Conservation (phyloP, 1,140 invertebrate species). For the Drosophila subpulchrella region DNA sequence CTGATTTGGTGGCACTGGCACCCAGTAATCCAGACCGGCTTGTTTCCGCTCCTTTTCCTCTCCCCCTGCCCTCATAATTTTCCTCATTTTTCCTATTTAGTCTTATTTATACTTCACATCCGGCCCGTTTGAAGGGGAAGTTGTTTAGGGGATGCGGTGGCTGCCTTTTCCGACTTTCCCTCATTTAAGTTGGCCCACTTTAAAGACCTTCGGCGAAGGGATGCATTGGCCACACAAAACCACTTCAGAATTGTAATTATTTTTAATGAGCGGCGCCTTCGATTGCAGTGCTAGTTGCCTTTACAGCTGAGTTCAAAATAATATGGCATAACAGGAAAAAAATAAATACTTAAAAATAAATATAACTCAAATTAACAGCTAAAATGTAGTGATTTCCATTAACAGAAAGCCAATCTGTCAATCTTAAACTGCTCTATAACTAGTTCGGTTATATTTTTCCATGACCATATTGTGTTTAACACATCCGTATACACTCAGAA, state of each 20-base stretch:
- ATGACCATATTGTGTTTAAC: not conserved
- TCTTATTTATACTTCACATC: slow-evolving; percentile 67
- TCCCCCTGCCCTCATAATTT: slow-evolving; percentile 41
- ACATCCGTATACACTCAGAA: not conserved
- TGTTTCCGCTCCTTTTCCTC: slow-evolving; percentile 20
- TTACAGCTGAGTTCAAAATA: not conserved
- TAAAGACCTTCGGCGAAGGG: slow-evolving; percentile 17
- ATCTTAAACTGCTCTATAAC: not conserved
- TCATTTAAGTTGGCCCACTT: slow-evolving; percentile 14
- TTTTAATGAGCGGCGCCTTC: slow-evolving; percentile 28
- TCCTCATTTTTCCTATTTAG: slow-evolving; percentile 65
- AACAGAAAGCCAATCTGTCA: no score
- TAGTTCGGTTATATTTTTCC: not conserved
- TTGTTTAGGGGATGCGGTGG: slow-evolving; percentile 34
- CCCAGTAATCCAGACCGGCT: slow-evolving; percentile 14
- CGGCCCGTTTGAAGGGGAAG: slow-evolving; percentile 66
- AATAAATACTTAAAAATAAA: not conserved
- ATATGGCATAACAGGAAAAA: not conserved
- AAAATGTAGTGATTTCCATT: no score
- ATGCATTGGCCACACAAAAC: slow-evolving; percentile 28
- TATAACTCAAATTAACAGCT: not conserved
- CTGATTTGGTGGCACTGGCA: slow-evolving; percentile 26
- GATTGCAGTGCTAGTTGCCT: slow-evolving; percentile 17
- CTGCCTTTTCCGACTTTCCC: slow-evolving; percentile 14
- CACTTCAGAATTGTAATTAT: slow-evolving; percentile 31